These are phyloP conservation scores for Formica selysi DNA, from an alignment of 1,140 invertebrate genomes.

Conservation along the genomic window DNA sequence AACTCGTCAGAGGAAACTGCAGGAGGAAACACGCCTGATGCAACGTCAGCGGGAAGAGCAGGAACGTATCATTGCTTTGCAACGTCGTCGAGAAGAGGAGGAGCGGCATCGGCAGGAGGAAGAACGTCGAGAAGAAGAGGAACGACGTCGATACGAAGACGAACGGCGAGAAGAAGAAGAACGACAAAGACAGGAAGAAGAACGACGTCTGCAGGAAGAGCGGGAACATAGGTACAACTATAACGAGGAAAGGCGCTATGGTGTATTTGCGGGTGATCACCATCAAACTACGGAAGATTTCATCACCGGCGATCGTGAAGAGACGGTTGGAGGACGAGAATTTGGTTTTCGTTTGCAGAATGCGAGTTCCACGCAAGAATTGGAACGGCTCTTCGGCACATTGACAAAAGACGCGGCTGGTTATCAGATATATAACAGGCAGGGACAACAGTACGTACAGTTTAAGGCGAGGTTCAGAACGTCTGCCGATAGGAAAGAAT, in stretches of 20 bases:
- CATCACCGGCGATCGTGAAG: constrained; percentile 79
- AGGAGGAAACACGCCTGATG: constrained; percentile 17
- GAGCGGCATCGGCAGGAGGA: constrained; percentile 50
- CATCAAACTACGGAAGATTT: constrained; percentile 61
- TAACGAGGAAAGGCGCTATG: constrained; percentile 64
- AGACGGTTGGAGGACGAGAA: constrained; percentile 71
- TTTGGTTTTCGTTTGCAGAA: constrained; percentile 73
- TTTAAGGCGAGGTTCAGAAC: constrained; percentile 78
- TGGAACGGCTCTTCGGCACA: constrained; percentile 72
- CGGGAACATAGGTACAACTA: constrained; percentile 66
- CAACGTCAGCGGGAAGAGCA: constrained; percentile 65
- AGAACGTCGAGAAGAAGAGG: constrained; percentile 25
- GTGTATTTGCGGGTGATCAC: neutral
- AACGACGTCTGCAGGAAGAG: constrained; percentile 25
- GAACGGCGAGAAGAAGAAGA: neutral
- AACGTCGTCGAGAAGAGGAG: constrained; percentile 63
- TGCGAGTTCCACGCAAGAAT: constrained; percentile 73
- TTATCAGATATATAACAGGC: constrained; percentile 70
- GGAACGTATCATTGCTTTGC: constrained; percentile 40
- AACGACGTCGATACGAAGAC: neutral
- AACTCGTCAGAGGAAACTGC: neutral
- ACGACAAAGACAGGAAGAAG: constrained; percentile 42
- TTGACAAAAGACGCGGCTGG: constrained; percentile 71
- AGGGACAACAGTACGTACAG: constrained; percentile 76
- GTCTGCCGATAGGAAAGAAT: constrained; percentile 74